These are phyloP conservation scores for Fundulus diaphanus DNA, from an alignment of 2,797 vertebrate genomes.

Conservation along the genomic window DNA sequence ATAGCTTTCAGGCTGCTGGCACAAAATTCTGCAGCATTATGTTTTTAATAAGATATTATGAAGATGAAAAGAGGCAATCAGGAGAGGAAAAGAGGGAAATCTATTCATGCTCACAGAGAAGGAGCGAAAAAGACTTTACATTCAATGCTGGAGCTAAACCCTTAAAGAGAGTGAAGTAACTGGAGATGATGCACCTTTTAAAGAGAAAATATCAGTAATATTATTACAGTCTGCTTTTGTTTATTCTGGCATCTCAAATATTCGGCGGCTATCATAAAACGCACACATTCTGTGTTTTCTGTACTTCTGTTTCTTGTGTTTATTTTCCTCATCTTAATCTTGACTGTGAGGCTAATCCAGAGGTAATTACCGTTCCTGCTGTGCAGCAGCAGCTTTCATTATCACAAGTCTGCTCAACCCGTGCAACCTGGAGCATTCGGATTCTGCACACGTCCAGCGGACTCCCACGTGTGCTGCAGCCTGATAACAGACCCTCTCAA, in stretches of 20 bases:
- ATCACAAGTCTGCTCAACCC: neutral
- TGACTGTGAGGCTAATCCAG: conserved; percentile 3
- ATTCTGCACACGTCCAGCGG: neutral
- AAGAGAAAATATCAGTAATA: neutral
- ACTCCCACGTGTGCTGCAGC: neutral
- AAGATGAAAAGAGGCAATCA: neutral
- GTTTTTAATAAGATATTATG: neutral
- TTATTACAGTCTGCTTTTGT: neutral
- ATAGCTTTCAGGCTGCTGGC: neutral
- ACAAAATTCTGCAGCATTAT: neutral
- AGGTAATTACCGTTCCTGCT: neutral
- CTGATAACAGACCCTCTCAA: conserved; percentile 7
- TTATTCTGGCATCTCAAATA: neutral
- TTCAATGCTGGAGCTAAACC: neutral
- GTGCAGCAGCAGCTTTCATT: conserved; percentile 5
- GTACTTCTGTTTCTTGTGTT: neutral
- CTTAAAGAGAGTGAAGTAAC: neutral
- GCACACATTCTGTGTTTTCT: neutral
- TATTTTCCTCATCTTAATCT: conserved; percentile 1
- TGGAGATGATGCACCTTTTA: neutral
- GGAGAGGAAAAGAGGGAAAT: neutral
- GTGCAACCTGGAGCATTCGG: neutral
- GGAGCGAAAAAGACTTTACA: neutral
- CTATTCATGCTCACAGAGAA: neutral
- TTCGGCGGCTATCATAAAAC: neutral